Evolutionary conservation across 2,113 vertebrate species (phyloP).

Genomic region (Grammomys surdaster): DNA sequence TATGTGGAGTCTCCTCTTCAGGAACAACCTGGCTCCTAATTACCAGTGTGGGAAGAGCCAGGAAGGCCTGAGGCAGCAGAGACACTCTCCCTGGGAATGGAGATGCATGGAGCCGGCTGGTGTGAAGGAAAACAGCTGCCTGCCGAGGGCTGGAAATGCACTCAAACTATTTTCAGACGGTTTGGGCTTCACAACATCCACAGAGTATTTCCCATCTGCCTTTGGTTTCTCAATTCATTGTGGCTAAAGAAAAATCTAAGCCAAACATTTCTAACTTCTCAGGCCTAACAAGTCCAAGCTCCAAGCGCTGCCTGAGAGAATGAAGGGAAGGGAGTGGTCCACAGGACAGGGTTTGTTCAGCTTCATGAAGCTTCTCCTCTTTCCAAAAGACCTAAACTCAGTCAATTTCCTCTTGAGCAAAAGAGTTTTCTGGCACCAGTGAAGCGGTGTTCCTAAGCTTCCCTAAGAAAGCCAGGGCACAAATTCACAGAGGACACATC

Average conservation of each 20-base stretch:
- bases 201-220: constrained; percentile 55
- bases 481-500: not conserved
- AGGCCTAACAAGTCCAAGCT: not conserved
- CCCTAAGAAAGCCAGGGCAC: not conserved
- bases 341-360: not conserved
- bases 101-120: not conserved
- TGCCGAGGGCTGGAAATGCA: not conserved
- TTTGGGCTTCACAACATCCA: constrained; percentile 33
- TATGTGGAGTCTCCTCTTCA: constrained; percentile 37
- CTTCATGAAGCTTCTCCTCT: not conserved
- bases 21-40: not conserved
- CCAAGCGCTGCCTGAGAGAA: not conserved
- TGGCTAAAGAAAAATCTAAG: not conserved
- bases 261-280: constrained; percentile 4
- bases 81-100: not conserved
- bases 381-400: not conserved
- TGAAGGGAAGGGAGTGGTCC: not conserved
- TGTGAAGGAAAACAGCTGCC: constrained; percentile 46
- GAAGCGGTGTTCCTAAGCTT: not conserved
- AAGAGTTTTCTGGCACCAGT: not conserved
- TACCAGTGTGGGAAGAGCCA: fast-evolving
- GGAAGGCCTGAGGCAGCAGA: not conserved
- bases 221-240: not conserved
- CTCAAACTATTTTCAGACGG: constrained; percentile 59
- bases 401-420: not conserved